Evolutionary conservation across 2,113 vertebrate genomes (phyloP).

Genomic region (Anas platyrhynchos): DNA sequence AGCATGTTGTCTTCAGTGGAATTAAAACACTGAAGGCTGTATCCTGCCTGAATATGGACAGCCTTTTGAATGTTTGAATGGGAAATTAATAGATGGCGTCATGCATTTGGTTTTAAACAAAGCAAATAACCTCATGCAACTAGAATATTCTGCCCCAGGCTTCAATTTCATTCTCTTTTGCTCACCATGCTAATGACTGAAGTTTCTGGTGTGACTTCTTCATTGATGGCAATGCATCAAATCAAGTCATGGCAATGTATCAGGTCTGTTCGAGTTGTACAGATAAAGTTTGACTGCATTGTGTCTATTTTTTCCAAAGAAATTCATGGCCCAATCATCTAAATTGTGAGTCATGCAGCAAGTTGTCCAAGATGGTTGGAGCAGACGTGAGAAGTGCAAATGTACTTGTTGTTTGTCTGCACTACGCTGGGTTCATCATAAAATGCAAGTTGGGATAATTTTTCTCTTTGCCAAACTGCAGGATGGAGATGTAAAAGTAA

Average conservation of each 20-base stretch:
- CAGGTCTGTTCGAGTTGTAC: not conserved
- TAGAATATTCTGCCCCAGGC: not conserved
- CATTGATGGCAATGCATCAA: not conserved
- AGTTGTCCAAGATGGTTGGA: not conserved
- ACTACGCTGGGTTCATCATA: not conserved
- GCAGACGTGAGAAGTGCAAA: not conserved
- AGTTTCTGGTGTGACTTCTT: not conserved
- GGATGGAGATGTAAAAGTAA: not conserved
- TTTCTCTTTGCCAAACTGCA: not conserved
- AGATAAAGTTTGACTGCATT: not conserved
- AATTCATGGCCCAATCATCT: not conserved
- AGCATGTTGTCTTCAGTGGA: rapidly evolving
- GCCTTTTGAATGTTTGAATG: not conserved
- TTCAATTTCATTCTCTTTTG: not conserved
- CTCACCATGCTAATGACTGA: not conserved
- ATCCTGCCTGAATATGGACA: rapidly evolving
- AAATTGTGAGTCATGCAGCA: not conserved
- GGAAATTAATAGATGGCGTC: not conserved
- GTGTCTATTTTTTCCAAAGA: not conserved
- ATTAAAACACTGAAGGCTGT: not conserved
- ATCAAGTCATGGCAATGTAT: not conserved
- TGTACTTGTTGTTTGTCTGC: not conserved
- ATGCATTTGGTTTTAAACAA: not conserved
- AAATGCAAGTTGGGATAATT: not conserved
- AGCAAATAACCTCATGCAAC: not conserved